Base-by-base conservation (phyloP, 2,113 vertebrate species). In the Ursus arctos region DNA sequence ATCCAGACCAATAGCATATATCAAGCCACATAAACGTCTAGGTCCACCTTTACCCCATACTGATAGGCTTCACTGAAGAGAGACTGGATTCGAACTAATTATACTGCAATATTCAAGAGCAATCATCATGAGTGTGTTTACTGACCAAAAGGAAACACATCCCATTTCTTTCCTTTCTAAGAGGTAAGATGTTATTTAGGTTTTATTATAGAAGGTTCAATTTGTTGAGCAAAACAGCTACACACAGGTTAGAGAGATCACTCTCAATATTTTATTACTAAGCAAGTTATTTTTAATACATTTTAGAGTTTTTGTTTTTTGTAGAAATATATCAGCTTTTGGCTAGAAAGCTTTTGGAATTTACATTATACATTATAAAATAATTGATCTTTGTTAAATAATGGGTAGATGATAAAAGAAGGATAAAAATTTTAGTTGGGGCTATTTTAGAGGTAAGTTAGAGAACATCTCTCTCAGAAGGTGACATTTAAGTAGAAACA, bases 401-500 rank as follows among this genome's bases (percentile, higher is more conserved):
- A 43, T 57, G 19, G 31, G 24, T 63, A 18, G 49, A 57, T 90
- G 18, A 15, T 43, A 7, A 69, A 69, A 28, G 49, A 85, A 43
- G 14, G 6, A 61, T 69, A 93, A 47, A 33, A 53, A 1, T 22
- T 71, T 93, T 76, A 40, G 28, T n/a, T 33, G 19, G 14, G 26
- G 28, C 31, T 69, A 26, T 76, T 88, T 67, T 84, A 91, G 31
- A 87, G 21, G 15, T 74, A 71, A 94, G 0, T 9, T 21, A 72
- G 40, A 95, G 57, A 89, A 33, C 5, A 57, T 63, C 80, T 91
- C 31, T 76, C 63, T 85, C 24, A 91, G 40, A 96, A 93, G 51
- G 31, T 79, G 24, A 53, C 12, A 82, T 89, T 61, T 89, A 72
- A 49, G 12, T 43, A 95, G 53, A 72, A 95, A 79, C 3, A 65